Percentiles rank a stretch among this genome's conserved stretches.
These are phyloP conservation scores for Hemicentrotus pulcherrimus DNA, from an alignment of 35 echinoderm and acorn worm species.

Conservation along the genomic window DNA sequence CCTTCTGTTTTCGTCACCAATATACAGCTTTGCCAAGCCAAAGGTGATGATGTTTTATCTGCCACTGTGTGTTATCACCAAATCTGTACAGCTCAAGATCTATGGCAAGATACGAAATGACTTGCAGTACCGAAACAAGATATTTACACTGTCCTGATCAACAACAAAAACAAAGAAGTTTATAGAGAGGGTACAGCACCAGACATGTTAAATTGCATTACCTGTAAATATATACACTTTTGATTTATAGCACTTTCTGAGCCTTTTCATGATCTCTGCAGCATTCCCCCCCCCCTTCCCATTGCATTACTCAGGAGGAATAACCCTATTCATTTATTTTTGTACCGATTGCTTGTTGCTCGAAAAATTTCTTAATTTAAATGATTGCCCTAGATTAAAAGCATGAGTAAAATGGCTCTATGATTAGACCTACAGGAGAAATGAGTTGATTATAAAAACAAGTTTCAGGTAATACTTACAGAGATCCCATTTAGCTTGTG, in stretches of 20 bases:
- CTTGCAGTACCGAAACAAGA: not conserved
- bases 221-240: not conserved
- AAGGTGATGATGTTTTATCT: not conserved
- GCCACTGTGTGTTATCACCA: not conserved
- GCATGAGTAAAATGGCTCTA: not conserved
- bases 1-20: not conserved
- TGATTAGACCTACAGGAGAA: not conserved
- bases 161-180: not conserved
- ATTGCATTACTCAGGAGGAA: no score
- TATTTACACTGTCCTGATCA: not conserved
- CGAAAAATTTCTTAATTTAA: no score
- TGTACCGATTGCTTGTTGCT: no score
- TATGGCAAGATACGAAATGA: not conserved
- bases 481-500: not conserved
- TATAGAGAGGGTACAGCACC: not conserved
- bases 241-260: not conserved
- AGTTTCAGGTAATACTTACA: not conserved
- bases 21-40: not conserved
- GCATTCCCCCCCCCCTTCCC: not conserved
- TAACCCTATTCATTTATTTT: no score
- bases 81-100: slow-evolving; percentile 4
- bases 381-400: not conserved
- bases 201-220: not conserved
- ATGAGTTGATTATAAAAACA: not conserved
- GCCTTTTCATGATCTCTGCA: not conserved